Base-by-base conservation (phyloP, 2,888 invertebrate genomes). In the Drosophila flavopinicola region DNA sequence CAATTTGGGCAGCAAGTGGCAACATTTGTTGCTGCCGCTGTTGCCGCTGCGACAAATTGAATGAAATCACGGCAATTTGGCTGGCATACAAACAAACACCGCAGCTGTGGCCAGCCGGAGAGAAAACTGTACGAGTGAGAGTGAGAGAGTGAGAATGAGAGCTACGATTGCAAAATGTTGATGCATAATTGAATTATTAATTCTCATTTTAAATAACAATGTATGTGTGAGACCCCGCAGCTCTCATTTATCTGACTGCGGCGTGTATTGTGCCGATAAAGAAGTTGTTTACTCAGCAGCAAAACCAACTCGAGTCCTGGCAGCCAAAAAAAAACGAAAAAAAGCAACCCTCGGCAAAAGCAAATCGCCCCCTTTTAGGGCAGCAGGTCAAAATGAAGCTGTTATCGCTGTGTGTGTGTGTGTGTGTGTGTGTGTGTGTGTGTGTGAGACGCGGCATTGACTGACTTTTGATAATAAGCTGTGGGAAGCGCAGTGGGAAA, bases 51-150 rank as follows among this genome's bases (percentile, higher is more conserved):
- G 78, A 85, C 87, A 85, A 85, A 88, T 83, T 83, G 87, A 87
- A 88, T 88, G 88, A 88, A 88, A 88, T 88, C 88, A 88, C 88
- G 79, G 87, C 88, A 87, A 88, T 87, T 87, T 78, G 86, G 70
- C 63, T 66, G 82, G 59, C 82, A 79, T 70, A 77, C 84, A 76
- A 58, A 52, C 61, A 53, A 41, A 63, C 60, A 44, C 44, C 49
- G 59, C 82, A 84, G 85, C 80, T 89, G 87, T 53, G 85, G 35
- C 85, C 80, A 85, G 58, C 24, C 63, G 7, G 33, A 27, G 42
- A 51, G 33, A 51, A 24, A 0, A n/a, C n/a, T n/a, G n/a, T n/a
- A n/a, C n/a, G 2, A 9, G 29, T 6, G 6, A 15, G 15, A 6
- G 15, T 15, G 27, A 44, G 37, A 44, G 25, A 25, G 15, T 3